Conservation (phyloP, 2,888 invertebrate genomes). For the Idaea straminata region DNA sequence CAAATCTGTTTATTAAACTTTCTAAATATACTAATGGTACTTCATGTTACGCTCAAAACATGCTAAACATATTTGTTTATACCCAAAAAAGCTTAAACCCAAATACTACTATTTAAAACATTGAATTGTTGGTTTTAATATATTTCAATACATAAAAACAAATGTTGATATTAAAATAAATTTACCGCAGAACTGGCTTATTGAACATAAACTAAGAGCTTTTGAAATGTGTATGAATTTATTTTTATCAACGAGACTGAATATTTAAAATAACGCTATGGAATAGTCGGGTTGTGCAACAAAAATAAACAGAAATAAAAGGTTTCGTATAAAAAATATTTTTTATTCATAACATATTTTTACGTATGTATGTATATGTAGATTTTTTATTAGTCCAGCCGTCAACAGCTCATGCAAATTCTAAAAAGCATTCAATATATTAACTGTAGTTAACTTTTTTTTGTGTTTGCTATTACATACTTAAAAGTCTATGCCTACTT, state of each 20-base stretch:
- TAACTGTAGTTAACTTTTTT: too few relatives aligned
- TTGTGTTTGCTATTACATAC: too few relatives aligned
- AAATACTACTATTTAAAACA: background rate
- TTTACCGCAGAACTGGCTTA: background rate
- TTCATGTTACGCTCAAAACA: too few relatives aligned
- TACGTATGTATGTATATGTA: background rate
- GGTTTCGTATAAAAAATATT: background rate
- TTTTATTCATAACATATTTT: background rate
- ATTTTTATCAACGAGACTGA: background rate
- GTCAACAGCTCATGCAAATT: too few relatives aligned
- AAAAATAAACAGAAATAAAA: background rate
- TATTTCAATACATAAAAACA: background rate
- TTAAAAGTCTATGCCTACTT: too few relatives aligned
- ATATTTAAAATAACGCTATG: background rate
- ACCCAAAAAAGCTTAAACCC: too few relatives aligned
- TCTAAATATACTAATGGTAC: too few relatives aligned
- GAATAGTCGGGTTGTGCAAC: background rate
- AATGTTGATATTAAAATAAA: constrained; percentile 1
- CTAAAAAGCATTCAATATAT: too few relatives aligned
- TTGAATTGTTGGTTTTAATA: background rate
- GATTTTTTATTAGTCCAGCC: too few relatives aligned
- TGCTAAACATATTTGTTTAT: too few relatives aligned
- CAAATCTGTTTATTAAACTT: too few relatives aligned
- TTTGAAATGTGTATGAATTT: background rate
- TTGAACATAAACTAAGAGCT: background rate